phyloP scores from a whole-genome alignment of 2,113 vertebrate species.

The Oncorhynchus mykiss region DNA sequence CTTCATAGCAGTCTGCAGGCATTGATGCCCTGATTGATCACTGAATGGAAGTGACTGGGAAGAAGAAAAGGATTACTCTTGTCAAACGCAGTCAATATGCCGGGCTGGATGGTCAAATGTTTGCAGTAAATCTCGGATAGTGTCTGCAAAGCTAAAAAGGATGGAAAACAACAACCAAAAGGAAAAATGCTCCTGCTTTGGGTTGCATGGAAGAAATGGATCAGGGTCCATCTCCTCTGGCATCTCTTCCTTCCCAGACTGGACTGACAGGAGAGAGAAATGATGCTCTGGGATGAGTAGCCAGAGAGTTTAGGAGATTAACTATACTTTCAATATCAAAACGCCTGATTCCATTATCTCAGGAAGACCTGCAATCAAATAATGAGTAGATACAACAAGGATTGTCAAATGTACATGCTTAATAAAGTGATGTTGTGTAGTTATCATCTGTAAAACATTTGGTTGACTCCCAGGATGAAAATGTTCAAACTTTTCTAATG shows the following conservation, averaged over 20 bases:
- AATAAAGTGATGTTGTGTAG: slow-evolving; percentile 49
- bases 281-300: slow-evolving; percentile 58
- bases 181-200: slow-evolving; percentile 47
- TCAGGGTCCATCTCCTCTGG: slow-evolving; percentile 48
- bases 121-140: slow-evolving; percentile 81
- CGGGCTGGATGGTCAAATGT: slow-evolving; percentile 80
- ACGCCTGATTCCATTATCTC: slow-evolving; percentile 62
- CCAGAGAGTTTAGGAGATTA: slow-evolving; percentile 67
- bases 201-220: slow-evolving; percentile 61
- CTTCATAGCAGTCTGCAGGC: slow-evolving; percentile 81
- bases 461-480: too few relatives aligned
- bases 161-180: slow-evolving; percentile 43
- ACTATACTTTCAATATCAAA: slow-evolving; percentile 68
- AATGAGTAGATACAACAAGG: slow-evolving; percentile 44
- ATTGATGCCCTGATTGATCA: slow-evolving; percentile 91
- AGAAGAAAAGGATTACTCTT: slow-evolving; percentile 87
- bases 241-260: slow-evolving; percentile 38
- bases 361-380: slow-evolving; percentile 54
- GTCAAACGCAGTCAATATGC: slow-evolving; percentile 81
- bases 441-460: slow-evolving; percentile 50
- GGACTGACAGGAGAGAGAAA: slow-evolving; percentile 69
- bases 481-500: too few relatives aligned
- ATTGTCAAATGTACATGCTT: slow-evolving; percentile 44
- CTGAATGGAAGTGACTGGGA: slow-evolving; percentile 84
- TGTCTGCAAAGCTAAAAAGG: slow-evolving; percentile 77